Percentiles rank a stretch among this genome's conserved stretches.
Conservation (phyloP, 2,113 vertebrate genomes). For the Alectura lathami region DNA sequence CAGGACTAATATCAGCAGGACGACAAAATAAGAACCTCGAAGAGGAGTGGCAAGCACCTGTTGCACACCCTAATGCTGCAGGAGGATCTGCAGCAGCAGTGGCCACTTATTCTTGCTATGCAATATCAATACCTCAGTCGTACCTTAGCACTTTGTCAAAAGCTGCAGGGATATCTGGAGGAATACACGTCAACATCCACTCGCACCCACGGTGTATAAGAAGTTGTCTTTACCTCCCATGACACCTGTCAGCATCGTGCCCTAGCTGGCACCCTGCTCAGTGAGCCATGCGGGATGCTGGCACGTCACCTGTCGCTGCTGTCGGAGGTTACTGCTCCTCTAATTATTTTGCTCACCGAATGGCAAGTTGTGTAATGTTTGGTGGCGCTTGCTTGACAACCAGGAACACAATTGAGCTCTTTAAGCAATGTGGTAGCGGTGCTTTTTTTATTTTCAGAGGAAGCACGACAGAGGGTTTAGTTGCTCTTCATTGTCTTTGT, state of each 20-base stretch:
- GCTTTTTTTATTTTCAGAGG: not conserved
- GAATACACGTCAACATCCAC: not conserved
- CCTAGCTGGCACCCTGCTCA: not conserved
- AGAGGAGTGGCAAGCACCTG: not conserved
- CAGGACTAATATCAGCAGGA: not conserved
- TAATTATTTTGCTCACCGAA: not conserved
- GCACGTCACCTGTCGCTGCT: not conserved
- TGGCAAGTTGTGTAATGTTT: not conserved
- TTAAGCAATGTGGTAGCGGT: not conserved
- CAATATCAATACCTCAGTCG: not conserved
- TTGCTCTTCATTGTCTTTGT: slow-evolving; percentile 45
- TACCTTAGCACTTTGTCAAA: not conserved
- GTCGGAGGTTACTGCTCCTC: not conserved
- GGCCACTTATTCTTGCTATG: not conserved
- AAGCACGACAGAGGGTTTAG: not conserved
- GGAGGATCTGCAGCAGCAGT: not conserved
- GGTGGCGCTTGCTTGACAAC: not conserved
- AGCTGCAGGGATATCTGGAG: not conserved
- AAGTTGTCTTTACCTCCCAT: not conserved
- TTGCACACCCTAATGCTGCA: not conserved
- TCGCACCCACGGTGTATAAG: not conserved
- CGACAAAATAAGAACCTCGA: not conserved
- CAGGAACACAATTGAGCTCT: not conserved
- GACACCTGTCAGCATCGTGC: not conserved
- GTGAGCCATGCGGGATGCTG: not conserved